Conservation (phyloP, 2,888 invertebrate species). For the Andrena bucephala region DNA sequence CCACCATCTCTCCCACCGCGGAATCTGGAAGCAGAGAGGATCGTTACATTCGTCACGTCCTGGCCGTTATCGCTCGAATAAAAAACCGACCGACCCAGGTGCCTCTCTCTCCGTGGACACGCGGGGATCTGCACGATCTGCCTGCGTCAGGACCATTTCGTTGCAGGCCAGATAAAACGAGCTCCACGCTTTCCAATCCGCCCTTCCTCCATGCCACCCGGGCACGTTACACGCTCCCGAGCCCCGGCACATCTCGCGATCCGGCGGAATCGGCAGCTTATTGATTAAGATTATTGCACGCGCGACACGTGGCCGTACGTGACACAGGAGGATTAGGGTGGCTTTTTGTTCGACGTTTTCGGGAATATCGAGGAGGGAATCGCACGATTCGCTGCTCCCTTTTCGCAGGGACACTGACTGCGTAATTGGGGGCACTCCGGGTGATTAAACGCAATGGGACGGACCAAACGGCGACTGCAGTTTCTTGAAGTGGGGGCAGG, state of each 20-base stretch:
- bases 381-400: not conserved
- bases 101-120: constrained; percentile 13
- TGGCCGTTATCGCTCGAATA: constrained; percentile 59
- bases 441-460: constrained; percentile 52
- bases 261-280: constrained; percentile 15
- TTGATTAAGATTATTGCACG: constrained; percentile 17
- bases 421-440: constrained; percentile 16
- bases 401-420: constrained; percentile 1
- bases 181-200: constrained; percentile 6
- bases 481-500: constrained; percentile 15
- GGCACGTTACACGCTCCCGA: not conserved
- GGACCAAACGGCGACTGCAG: constrained; percentile 42
- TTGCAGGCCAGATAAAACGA: constrained; percentile 42
- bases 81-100: constrained; percentile 38
- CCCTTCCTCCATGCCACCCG: constrained; percentile 16
- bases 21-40: constrained; percentile 86
- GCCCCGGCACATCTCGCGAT: not conserved
- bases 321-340: not conserved
- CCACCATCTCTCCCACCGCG: constrained; percentile 87
- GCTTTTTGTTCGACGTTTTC: not conserved
- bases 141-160: constrained; percentile 62
- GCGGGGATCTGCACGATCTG: constrained; percentile 44
- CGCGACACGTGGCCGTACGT: not conserved
- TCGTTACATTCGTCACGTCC: constrained; percentile 58
- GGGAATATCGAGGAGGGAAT: not conserved